Base-by-base conservation (phyloP, 2,113 vertebrate species). In the Odontophorus gujanensis region DNA sequence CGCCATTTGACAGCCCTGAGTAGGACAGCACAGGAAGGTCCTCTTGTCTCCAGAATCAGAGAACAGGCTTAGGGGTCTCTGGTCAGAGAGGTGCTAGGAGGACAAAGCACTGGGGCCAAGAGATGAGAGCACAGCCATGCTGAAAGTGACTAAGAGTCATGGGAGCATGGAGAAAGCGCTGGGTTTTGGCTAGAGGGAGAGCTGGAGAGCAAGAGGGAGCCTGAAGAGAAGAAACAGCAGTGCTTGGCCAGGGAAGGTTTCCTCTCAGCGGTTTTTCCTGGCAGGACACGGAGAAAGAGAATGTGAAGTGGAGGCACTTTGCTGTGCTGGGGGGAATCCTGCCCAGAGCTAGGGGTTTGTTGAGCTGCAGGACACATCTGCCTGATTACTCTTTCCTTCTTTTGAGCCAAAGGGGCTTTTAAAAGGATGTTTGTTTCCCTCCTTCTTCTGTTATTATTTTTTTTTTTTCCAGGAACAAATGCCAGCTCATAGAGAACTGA, bases 251-350 rank as follows among this genome's bases (percentile, higher is more conserved):
- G 71, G 32, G 81, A 65, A 93, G 22, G 2, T 88, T 94, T 92
- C 76, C 93, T 87, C 73, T 95, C 94, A 90, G 96, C 91, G 91
- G 85, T 91, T 95, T 96, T 95, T 97, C 96, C 96, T 96, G 95
- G 94, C 96, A 85, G 61, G 38, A 32, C 59, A 3, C 3, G 40
- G 65, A 72, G 72, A 91, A 89, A 92, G 85, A 74, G 92, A 89
- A 63, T 22, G 48, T 0, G 3, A 87, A 91, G 63, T 40, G 48
- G 69, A 95, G 59, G 74, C 73, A 81, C 38, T 1, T 0, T 40
- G n/a, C 21, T 92, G 89, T 2, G 8, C 65, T 55, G 51, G 19
- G 61, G 72, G 38, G 38, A 47, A 63, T 95, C 32, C 72, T 81
- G 47, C 25, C 57, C 81, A 81, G 79, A 75, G 14, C 72, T 36